Evolutionary conservation across 2,113 vertebrate genomes (phyloP).

Genomic region (Isurus oxyrinchus): DNA sequence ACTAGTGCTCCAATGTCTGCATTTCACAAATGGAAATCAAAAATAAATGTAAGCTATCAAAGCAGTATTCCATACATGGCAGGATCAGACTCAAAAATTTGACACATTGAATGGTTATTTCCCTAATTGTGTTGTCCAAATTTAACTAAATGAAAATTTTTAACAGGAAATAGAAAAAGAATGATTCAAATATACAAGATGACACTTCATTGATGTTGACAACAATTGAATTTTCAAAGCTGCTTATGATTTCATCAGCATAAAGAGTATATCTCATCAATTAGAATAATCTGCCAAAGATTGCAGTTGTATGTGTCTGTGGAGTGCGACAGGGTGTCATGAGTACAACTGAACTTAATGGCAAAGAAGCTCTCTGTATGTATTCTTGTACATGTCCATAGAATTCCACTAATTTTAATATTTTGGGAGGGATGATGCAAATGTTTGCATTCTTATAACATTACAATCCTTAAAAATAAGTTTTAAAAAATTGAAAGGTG

Average conservation of each 20-base stretch:
- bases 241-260: background rate
- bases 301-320: background rate
- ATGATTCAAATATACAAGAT: background rate
- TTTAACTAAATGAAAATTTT: background rate
- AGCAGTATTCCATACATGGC: background rate
- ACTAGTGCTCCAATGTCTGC: background rate
- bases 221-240: background rate
- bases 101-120: background rate
- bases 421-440: background rate
- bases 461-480: background rate
- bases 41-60: background rate
- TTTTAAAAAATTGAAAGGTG: background rate
- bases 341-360: background rate
- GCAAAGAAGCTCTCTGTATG: background rate
- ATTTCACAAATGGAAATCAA: background rate
- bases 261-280: background rate
- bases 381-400: background rate
- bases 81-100: background rate
- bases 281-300: background rate
- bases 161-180: background rate
- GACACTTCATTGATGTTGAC: background rate
- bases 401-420: background rate
- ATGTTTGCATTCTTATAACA: background rate
- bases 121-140: background rate
- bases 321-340: background rate